A percentile compares a stretch with the other conserved stretches of the same genome.
Evolutionary conservation across 2,888 invertebrate species (phyloP).

Genomic region (Platycnemis pennipes): DNA sequence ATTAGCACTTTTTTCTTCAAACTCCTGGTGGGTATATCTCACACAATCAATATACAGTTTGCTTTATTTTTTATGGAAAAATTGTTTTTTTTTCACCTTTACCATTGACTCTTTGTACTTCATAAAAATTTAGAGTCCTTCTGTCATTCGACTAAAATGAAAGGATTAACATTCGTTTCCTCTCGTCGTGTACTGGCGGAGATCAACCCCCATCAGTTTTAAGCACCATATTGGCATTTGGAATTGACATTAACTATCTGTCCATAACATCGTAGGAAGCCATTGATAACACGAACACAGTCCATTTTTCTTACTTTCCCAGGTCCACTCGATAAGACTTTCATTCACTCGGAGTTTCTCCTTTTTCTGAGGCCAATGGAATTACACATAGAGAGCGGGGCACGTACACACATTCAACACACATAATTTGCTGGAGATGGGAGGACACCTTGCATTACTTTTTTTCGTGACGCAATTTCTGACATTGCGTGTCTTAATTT

Average conservation of each 20-base stretch:
- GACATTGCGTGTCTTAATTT: slow-evolving; percentile 18
- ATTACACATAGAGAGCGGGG: slow-evolving; percentile 17
- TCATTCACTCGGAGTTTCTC: not conserved
- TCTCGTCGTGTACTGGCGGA: slow-evolving; percentile 5
- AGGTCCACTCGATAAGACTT: not conserved
- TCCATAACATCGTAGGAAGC: slow-evolving; percentile 38
- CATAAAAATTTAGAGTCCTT: slow-evolving; percentile 47
- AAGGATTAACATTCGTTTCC: not conserved
- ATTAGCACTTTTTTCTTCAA: not conserved
- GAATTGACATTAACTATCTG: slow-evolving; percentile 49
- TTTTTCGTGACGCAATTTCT: slow-evolving; percentile 29
- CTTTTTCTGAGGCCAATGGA: slow-evolving; percentile 25
- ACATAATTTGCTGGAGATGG: slow-evolving; percentile 39
- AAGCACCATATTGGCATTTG: slow-evolving; percentile 26
- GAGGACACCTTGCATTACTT: slow-evolving; percentile 48
- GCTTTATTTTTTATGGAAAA: not conserved
- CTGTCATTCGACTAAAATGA: slow-evolving; percentile 11
- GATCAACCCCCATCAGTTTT: slow-evolving; percentile 32
- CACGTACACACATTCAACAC: slow-evolving; percentile 48
- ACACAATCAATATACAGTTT: not conserved
- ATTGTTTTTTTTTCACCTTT: slow-evolving; percentile 2
- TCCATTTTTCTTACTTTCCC: not conserved
- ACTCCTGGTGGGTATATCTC: not conserved
- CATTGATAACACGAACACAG: slow-evolving; percentile 9
- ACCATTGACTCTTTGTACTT: slow-evolving; percentile 24